Evolutionary conservation across 2,797 vertebrate genomes (phyloP).

Genomic region (Lates japonicus): DNA sequence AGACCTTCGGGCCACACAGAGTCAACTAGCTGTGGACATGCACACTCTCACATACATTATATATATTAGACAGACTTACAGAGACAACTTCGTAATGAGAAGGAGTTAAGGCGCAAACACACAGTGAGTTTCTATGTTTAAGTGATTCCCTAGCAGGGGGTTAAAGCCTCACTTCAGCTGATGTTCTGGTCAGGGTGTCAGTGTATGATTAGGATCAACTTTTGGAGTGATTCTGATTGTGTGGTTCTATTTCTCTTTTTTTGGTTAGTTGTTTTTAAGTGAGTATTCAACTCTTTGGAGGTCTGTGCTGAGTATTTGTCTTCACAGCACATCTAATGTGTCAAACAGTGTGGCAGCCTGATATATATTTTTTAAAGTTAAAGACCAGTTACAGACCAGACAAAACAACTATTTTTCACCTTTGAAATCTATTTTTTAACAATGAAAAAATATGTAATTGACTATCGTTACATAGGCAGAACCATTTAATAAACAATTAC

Average conservation of each 20-base stretch:
- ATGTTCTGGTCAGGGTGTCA: neutral
- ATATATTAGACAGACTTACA: conserved; percentile 1
- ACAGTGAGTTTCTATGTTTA: conserved; percentile 4
- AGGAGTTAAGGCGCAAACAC: neutral
- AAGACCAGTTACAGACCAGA: neutral
- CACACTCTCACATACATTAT: neutral
- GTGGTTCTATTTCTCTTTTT: neutral
- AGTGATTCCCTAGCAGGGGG: neutral
- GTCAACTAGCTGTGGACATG: conserved; percentile 29
- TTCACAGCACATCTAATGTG: neutral
- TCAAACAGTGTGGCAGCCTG: neutral
- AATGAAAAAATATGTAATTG: neutral
- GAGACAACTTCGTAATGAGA: conserved; percentile 23
- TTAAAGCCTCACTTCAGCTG: neutral
- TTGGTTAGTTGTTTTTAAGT: neutral
- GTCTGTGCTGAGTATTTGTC: neutral
- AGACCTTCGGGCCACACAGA: conserved; percentile 19
- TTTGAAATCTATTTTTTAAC: neutral
- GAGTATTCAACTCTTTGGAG: neutral
- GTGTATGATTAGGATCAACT: neutral
- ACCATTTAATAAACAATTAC: neutral
- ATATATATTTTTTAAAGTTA: neutral
- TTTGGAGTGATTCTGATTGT: neutral
- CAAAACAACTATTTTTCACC: neutral
- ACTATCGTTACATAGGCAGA: neutral